Evolutionary conservation across 1,140 invertebrate genomes (phyloP).

Genomic region (Plectrocnemia conspersa): DNA sequence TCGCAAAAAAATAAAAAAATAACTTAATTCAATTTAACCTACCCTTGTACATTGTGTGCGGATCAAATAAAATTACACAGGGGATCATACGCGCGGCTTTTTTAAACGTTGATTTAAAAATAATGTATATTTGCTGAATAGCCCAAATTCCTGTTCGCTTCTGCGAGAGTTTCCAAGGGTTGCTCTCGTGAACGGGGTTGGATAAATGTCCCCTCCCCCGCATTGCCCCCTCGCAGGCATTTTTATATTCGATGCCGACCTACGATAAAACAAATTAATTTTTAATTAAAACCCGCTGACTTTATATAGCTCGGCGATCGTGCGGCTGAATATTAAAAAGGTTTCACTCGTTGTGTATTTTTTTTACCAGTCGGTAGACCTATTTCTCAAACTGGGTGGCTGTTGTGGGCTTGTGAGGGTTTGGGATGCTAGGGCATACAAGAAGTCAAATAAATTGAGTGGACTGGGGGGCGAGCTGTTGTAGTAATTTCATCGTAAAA

Average conservation of each 20-base stretch:
- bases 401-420: not conserved
- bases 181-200: conserved; percentile 1
- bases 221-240: conserved; percentile 1
- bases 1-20: too few species aligned
- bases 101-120: too few species aligned
- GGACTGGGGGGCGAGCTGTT: conserved; percentile 5
- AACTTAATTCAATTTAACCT: too few species aligned
- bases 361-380: conserved; percentile 10
- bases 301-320: conserved; percentile 27
- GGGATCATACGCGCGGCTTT: too few species aligned
- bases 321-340: conserved; percentile 32
- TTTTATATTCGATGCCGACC: conserved; percentile 35
- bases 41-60: too few species aligned
- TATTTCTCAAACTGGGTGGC: conserved; percentile 5
- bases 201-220: conserved; percentile 4
- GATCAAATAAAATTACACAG: too few species aligned
- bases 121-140: conserved; percentile 30
- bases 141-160: conserved; percentile 21
- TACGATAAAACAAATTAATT: conserved; percentile 37
- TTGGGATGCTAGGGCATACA: not conserved
- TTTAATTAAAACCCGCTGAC: conserved; percentile 36
- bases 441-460: conserved; percentile 22
- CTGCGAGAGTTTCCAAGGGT: conserved; percentile 15
- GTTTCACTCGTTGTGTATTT: conserved; percentile 21
- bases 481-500: not conserved